Base-by-base conservation (phyloP, 2,113 vertebrate genomes). In the Nymphicus hollandicus region DNA sequence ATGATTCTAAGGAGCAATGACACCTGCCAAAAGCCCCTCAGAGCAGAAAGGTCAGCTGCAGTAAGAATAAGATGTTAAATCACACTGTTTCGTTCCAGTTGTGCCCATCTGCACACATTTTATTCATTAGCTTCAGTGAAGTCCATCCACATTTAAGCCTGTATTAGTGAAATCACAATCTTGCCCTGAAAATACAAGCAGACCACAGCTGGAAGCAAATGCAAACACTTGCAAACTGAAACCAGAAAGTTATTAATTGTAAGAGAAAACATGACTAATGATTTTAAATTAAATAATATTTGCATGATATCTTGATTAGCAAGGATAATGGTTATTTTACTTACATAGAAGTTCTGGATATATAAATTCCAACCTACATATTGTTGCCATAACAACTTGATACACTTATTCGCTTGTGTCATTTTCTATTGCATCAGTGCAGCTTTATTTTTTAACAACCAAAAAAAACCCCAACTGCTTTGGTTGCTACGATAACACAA, bases 341-440 rank as follows among this genome's bases (percentile, higher is more conserved):
- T 95, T 97, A 95, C 95, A 96, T 47, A 91, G 89, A 97, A 95
- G 88, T 97, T 97, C 97, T 96, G 79, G 88, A 96, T 96, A 97
- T 95, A 97, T 98, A 97, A 97, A 98, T 98, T 97, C 88, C 97
- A 97, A 95, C 97, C 98, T 96, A 97, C 96, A n/a, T 96, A 94
- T 94, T 72, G 97, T 98, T 98, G 94, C 98, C 97, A 98, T 98
- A 98, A 98, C 98, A 97, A 98, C 98, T 97, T 80, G 91, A 97
- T 97, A 95, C 96, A 95, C 96, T 97, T 96, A 92, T 97, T 97
- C 96, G 95, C 93, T 85, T 66, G 56, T 97, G 96, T 96, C 95
- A 97, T 96, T 98, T 98, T 97, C 97, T 97, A 97, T 97, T 96
- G 92, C 95, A 95, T 97, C 92, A 91, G 73, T 85, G 33, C 9